Percentiles rank a stretch among this genome's conserved stretches.
phyloP scores from a whole-genome alignment of 2,888 invertebrate species.

The Luperina testacea region DNA sequence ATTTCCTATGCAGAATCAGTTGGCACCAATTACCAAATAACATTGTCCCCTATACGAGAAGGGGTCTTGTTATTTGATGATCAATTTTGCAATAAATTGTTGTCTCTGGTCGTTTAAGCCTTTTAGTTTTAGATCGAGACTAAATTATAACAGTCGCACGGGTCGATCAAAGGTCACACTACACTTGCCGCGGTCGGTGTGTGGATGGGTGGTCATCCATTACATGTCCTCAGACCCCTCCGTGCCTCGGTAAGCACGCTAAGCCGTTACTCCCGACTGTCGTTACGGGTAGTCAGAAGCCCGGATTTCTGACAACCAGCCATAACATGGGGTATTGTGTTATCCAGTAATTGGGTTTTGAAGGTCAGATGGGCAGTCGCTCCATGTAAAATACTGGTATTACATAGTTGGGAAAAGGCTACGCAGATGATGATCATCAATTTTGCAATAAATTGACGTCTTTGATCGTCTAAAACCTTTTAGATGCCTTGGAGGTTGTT shows the following conservation, averaged over 20 bases:
- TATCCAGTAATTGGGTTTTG: not conserved
- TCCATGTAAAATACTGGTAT: not conserved
- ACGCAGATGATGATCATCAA: not conserved
- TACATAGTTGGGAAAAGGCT: not conserved
- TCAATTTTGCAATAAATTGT: conserved; percentile 75
- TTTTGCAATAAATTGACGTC: not conserved
- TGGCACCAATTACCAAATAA: conserved; percentile 60
- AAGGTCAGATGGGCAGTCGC: not conserved
- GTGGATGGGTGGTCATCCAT: not conserved
- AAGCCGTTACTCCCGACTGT: not conserved
- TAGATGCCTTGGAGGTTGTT: not conserved
- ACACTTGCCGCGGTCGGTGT: not conserved
- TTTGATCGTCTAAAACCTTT: not conserved
- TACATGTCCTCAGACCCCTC: too few species aligned
- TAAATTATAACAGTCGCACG: not conserved
- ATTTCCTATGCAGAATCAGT: conserved; percentile 50
- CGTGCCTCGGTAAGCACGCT: not conserved
- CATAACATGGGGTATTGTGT: not conserved
- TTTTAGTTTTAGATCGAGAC: conserved; percentile 17
- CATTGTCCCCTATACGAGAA: conserved; percentile 54
- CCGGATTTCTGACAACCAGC: not conserved
- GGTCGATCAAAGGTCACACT: not conserved
- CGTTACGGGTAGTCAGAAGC: too few species aligned
- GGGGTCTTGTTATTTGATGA: conserved; percentile 63
- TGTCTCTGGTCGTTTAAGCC: conserved; percentile 23